Evolutionary conservation across 2,113 vertebrate genomes (phyloP).

Genomic region (Bujurquina vittata): DNA sequence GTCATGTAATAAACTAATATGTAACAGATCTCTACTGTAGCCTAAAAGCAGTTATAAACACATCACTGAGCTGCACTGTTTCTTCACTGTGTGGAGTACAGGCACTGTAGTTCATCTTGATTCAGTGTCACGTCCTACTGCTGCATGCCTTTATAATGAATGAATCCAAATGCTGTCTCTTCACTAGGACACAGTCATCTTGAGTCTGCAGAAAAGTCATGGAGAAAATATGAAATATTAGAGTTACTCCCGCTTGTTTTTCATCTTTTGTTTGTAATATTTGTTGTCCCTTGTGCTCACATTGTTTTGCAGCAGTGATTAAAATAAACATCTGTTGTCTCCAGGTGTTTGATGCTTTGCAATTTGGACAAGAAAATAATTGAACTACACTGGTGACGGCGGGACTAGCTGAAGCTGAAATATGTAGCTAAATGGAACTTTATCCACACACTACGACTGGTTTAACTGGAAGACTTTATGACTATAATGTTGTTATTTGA

Average conservation of each 20-base stretch:
- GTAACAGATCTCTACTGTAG: neutral
- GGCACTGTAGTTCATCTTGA: neutral
- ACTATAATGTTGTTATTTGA: conserved; percentile 9
- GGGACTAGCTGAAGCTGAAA: neutral
- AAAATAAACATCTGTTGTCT: conserved; percentile 15
- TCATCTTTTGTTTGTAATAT: neutral
- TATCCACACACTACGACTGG: neutral
- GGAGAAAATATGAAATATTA: neutral
- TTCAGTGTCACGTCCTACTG: neutral
- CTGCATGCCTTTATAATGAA: neutral
- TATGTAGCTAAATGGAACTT: neutral
- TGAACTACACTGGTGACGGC: neutral
- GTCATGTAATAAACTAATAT: neutral
- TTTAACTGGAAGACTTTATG: neutral
- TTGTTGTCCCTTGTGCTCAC: neutral
- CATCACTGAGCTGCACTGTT: neutral
- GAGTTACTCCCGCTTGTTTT: neutral
- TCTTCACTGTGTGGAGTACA: neutral
- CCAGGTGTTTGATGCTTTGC: neutral
- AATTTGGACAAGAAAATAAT: neutral
- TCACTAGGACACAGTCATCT: neutral
- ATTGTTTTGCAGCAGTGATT: conserved; percentile 18
- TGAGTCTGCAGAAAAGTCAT: neutral
- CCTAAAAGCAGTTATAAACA: neutral
- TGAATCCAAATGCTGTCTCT: neutral